Evolutionary conservation across 2,797 vertebrate species (phyloP).

Genomic region (Enteromius unitaeniatus): DNA sequence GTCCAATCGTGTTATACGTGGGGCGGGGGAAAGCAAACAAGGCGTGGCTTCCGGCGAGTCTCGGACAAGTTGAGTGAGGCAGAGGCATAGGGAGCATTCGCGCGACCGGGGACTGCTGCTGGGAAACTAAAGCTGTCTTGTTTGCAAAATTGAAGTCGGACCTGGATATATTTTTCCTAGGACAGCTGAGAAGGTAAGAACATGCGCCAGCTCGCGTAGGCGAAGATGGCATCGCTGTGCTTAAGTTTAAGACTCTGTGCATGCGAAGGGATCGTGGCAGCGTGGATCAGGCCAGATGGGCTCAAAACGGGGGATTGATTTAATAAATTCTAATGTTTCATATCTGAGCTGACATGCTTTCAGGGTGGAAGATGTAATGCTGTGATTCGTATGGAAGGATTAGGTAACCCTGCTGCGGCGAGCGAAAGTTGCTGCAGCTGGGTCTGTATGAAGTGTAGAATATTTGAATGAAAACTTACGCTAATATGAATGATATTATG

Average conservation of each 20-base stretch:
- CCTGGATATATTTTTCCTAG: slow-evolving; percentile 64
- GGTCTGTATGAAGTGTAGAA: not conserved
- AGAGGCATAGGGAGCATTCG: slow-evolving; percentile 58
- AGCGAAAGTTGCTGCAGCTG: not conserved
- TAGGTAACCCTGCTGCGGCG: not conserved
- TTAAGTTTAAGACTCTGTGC: slow-evolving; percentile 5
- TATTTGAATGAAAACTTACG: not conserved
- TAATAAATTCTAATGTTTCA: not conserved
- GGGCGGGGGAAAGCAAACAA: slow-evolving; percentile 64
- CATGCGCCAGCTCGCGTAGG: too few species aligned
- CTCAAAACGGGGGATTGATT: not conserved
- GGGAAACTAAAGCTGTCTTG: slow-evolving; percentile 8
- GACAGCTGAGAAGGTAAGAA: slow-evolving; percentile 65
- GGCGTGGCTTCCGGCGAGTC: slow-evolving; percentile 63
- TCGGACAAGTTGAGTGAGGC: slow-evolving; percentile 52
- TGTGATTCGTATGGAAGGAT: slow-evolving; percentile 15
- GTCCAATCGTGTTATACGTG: slow-evolving; percentile 57
- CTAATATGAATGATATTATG: not conserved
- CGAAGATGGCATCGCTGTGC: not conserved
- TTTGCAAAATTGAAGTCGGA: slow-evolving; percentile 28
- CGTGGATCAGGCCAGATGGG: slow-evolving; percentile 44
- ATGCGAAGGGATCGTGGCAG: slow-evolving; percentile 40
- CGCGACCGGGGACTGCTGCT: slow-evolving; percentile 51
- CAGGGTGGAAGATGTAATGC: not conserved
- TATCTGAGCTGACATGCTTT: not conserved